Percentiles rank a stretch among this genome's conserved stretches.
These are phyloP conservation scores for Pterostichus madidus DNA, from an alignment of 2,888 invertebrate genomes.

Conservation along the genomic window DNA sequence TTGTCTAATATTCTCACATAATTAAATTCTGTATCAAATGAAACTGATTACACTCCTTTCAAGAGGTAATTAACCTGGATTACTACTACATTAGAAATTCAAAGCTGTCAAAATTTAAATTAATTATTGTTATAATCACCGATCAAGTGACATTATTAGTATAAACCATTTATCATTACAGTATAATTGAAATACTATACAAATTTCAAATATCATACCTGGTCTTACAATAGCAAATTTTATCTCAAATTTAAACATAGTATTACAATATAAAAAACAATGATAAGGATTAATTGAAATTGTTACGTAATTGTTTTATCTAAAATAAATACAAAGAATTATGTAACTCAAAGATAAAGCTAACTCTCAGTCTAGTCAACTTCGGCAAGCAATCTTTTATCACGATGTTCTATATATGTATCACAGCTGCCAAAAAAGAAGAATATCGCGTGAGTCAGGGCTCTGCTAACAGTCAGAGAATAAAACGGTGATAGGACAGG, in stretches of 20 bases:
- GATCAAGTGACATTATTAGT: slow-evolving; percentile 1
- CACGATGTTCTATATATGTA: too few relatives aligned
- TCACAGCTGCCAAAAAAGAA: background rate
- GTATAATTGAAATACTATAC: background rate
- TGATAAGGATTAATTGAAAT: background rate
- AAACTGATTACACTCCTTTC: background rate
- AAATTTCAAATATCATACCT: background rate
- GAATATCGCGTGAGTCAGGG: background rate
- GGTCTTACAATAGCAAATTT: background rate
- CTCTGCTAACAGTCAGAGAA: too few relatives aligned
- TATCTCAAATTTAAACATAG: background rate
- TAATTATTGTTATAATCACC: background rate
- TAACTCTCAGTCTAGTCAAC: too few relatives aligned
- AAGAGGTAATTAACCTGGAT: background rate
- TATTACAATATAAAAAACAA: background rate
- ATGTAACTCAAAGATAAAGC: background rate
- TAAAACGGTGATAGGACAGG: background rate
- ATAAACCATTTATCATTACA: background rate
- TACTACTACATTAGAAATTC: background rate
- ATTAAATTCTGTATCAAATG: background rate
- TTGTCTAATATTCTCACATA: background rate
- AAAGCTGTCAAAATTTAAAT: background rate
- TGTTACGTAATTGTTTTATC: background rate
- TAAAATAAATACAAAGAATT: slow-evolving; percentile 1
- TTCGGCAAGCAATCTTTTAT: too few relatives aligned